Conservation (phyloP, 2,113 vertebrate genomes). For the Apistogramma diplotaenia region DNA sequence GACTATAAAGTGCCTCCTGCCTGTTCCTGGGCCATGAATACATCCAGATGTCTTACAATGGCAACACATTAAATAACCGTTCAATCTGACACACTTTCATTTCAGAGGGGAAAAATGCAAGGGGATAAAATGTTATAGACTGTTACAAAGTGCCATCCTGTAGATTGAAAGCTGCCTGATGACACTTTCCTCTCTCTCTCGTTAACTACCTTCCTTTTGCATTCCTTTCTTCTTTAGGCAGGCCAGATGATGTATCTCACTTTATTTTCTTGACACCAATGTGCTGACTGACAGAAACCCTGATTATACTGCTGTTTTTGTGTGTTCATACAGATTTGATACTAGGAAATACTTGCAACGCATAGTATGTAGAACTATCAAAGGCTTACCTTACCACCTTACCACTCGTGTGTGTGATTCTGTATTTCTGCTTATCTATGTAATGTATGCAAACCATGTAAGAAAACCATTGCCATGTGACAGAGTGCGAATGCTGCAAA, state of each 20-base stretch:
- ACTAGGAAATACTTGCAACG: slow-evolving; percentile 4
- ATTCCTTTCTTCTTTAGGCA: slow-evolving; percentile 30
- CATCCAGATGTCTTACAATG: slow-evolving; percentile 76
- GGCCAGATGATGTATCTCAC: slow-evolving; percentile 36
- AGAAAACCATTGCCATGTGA: background rate
- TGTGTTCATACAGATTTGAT: slow-evolving; percentile 7
- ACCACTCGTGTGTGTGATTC: background rate
- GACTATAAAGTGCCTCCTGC: slow-evolving; percentile 74
- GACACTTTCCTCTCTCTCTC: slow-evolving; percentile 41
- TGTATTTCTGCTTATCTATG: background rate
- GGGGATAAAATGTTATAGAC: slow-evolving; percentile 74
- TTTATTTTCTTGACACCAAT: slow-evolving; percentile 44
- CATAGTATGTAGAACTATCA: background rate
- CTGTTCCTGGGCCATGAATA: slow-evolving; percentile 69
- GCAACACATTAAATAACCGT: slow-evolving; percentile 76
- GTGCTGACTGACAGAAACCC: slow-evolving; percentile 44
- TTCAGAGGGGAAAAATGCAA: slow-evolving; percentile 61
- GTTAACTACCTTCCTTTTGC: slow-evolving; percentile 31
- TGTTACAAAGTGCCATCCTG: slow-evolving; percentile 59
- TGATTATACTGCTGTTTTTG: slow-evolving; percentile 15
- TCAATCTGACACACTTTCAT: slow-evolving; percentile 72
- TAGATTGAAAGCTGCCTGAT: slow-evolving; percentile 55
- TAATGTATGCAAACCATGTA: background rate
- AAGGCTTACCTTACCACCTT: background rate
- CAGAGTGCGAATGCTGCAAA: background rate